Base-by-base conservation (phyloP, 2,888 invertebrate species). In the Myopa testacea region DNA sequence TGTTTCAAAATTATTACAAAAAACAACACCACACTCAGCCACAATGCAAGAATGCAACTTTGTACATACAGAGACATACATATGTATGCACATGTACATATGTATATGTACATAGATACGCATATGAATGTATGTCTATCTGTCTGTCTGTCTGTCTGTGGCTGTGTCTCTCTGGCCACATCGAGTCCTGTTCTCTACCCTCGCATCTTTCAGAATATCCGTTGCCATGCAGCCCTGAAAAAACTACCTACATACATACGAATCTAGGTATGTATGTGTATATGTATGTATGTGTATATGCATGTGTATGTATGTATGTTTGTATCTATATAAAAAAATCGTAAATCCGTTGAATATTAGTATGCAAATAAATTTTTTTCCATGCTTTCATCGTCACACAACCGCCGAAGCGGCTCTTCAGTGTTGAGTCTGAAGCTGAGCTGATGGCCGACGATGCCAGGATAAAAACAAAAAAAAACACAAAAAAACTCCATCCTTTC, bases 341-440 rank as follows among this genome's bases (percentile, higher is more conserved):
- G 74, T 78, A 82, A 82, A 82, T 83, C 82, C 83, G 79, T 82
- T 78, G 82, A 82, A 83, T 84, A 82, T 84, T 84, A 81, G 78
- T 84, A 84, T 85, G 85, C 84, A 85, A 84, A 84, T 85, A 82
- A 81, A 81, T 83, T 82, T 84, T 84, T 60, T 81, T 81, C 16
- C 63, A 68, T 68, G 50, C 37, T 76, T 16, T 63, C 72, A 26
- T 62, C 40, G 37, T n/a, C 72, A 71, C 60, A 34, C 77, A 52
- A 38, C 68, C 75, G 75, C 37, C 55, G 72, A 45, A 78, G 77
- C 4, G 55, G 73, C 45, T 75, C 75, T 78, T 72, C 70, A 37
- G 75, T 79, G 73, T 77, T 80, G 77, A 26, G 79, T 78, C 81
- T 80, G 78, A 62, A 80, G 76, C 79, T 78, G 80, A 80, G 76